Base-by-base conservation (phyloP, 1,140 invertebrate species). In the Anagrus nilaparvatae region DNA sequence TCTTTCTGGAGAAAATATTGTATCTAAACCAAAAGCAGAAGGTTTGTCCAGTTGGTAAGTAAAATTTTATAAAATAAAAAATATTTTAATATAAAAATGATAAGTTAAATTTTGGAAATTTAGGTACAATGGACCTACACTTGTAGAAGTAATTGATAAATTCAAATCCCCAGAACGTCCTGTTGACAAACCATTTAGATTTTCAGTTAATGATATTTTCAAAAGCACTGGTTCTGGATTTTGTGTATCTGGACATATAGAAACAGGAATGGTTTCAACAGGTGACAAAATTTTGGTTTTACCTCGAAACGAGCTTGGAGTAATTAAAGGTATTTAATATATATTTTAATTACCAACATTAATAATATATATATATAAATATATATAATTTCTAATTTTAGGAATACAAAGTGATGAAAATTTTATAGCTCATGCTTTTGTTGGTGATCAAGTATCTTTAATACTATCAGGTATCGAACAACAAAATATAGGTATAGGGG, bases 201-300 rank as follows among this genome's bases (percentile, higher is more conserved):
- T 95, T 62, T 86, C 87, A 17, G 76, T 99, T 0, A 87, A 84
- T 58, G 96, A 99, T 71, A 81, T 98, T 44, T 96, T 88, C 59
- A 99, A 98, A 73, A 85, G 89, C 6, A 82, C 83, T 9, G 84
- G 86, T 1, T 83, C 84, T 2, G 84, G 86, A 3, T 85, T 92
- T 56, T 91, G 86, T 68, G 77, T 97, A 5, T 81, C 81, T 5
- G 95, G 93, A 5, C 76, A 86, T 31, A 77, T 99, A 38, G 93
- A 97, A 71, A 87, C 90, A 31, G 96, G 96, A 6, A 76, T 81
- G 55, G 60, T 97, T 1, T 81, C 84, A 51, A 63, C 77, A 27
- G 85, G 87, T 25, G 94, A 98, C 54, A 87, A 84, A 67, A 77
- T 97, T 2, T 56, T 93, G 17, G 73, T 98, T 8, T 81, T 92